Evolutionary conservation across 2,113 vertebrate species (phyloP).

Genomic region (Campylomormyrus numenius): DNA sequence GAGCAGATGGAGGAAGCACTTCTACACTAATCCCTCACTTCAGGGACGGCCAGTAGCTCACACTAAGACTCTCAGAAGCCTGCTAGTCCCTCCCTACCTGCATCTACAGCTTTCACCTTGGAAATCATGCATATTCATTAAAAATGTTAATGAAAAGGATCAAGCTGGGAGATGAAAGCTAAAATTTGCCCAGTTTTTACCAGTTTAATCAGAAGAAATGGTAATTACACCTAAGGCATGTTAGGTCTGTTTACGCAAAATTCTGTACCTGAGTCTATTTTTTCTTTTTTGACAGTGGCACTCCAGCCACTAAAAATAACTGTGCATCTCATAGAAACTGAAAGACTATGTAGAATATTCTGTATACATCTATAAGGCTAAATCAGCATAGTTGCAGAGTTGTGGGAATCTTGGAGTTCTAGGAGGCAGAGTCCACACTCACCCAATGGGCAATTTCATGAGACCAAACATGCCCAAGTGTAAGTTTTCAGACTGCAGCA

Average conservation of each 20-base stretch:
- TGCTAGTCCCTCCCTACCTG: background rate
- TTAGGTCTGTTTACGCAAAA: background rate
- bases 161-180: background rate
- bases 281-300: background rate
- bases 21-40: background rate
- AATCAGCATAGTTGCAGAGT: background rate
- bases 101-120: background rate
- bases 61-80: background rate
- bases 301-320: background rate
- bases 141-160: constrained; percentile 9
- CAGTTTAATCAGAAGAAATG: background rate
- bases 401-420: background rate
- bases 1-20: background rate
- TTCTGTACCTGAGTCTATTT: background rate
- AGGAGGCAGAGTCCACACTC: background rate
- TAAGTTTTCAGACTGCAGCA: background rate
- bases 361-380: background rate
- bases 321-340: background rate
- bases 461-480: background rate
- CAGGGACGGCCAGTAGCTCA: background rate
- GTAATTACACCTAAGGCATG: background rate
- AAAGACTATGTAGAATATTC: background rate
- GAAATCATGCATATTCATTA: background rate
- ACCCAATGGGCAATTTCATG: background rate
- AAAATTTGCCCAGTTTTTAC: background rate